phyloP scores from a whole-genome alignment of 1,140 invertebrate genomes.

The Teleogryllus occipitalis region DNA sequence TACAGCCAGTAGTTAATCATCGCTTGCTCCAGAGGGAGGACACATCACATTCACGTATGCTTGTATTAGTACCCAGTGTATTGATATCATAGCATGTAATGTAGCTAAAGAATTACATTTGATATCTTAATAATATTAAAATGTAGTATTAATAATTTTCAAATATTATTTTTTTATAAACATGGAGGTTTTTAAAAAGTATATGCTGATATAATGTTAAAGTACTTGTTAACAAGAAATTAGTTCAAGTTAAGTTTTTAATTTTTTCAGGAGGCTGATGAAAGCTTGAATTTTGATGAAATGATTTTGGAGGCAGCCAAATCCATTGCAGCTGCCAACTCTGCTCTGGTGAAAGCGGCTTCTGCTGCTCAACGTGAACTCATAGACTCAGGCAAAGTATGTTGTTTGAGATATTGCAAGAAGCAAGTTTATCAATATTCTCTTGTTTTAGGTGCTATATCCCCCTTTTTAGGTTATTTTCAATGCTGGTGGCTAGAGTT shows the following conservation, averaged over 20 bases:
- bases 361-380: constrained; percentile 91
- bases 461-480: background rate
- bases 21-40: background rate
- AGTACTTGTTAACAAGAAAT: background rate
- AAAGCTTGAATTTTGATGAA: constrained; percentile 94
- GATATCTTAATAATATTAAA: too few relatives aligned
- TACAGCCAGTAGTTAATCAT: constrained; percentile 45
- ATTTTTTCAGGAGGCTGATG: constrained; percentile 68
- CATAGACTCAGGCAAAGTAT: constrained; percentile 64
- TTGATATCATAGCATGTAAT: too few relatives aligned
- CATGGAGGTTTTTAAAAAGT: background rate
- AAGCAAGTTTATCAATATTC: background rate
- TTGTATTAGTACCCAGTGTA: too few relatives aligned
- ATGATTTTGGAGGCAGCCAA: constrained; percentile 98
- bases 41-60: too few relatives aligned
- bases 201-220: background rate
- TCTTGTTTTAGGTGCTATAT: background rate
- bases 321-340: constrained; percentile 93
- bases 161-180: background rate
- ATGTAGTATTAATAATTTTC: too few relatives aligned
- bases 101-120: too few relatives aligned
- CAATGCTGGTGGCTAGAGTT: too few relatives aligned
- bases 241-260: background rate
- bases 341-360: constrained; percentile 91
- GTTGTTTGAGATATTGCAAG: background rate